A percentile compares a stretch with the other conserved stretches of the same genome.
Conservation (phyloP, 2,797 vertebrate genomes). For the Eleutherodactylus coqui region DNA sequence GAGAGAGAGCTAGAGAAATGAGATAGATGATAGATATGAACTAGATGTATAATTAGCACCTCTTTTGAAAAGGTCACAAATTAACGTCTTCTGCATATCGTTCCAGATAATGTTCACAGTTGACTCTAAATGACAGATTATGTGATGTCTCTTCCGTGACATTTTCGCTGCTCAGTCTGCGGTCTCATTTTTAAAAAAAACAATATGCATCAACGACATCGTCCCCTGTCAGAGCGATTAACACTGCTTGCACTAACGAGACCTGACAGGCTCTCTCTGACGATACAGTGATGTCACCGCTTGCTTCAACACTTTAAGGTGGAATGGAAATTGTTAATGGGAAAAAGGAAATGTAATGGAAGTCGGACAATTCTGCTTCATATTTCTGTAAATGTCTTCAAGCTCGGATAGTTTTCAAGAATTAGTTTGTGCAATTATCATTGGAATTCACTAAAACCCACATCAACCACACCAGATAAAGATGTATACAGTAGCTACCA, state of each 20-base stretch:
- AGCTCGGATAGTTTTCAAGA: background rate
- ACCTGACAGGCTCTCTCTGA: background rate
- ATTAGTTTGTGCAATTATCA: background rate
- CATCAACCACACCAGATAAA: background rate
- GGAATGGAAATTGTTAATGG: background rate
- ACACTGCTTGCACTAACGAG: background rate
- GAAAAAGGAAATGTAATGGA: background rate
- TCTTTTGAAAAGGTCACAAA: background rate
- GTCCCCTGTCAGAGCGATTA: conserved; percentile 14
- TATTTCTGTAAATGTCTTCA: background rate
- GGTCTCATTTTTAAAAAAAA: conserved; percentile 10
- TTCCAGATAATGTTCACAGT: background rate
- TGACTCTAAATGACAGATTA: conserved; percentile 4
- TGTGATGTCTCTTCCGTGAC: conserved; percentile 25
- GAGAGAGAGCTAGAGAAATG: too few species aligned
- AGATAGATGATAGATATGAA: too few species aligned
- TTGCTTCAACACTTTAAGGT: background rate
- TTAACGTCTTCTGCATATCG: background rate
- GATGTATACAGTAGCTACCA: too few species aligned
- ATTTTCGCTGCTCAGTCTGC: background rate
- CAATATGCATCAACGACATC: background rate
- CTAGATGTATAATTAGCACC: background rate
- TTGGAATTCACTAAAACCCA: background rate
- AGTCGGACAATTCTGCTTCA: background rate
- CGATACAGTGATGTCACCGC: background rate